Evolutionary conservation across 2,888 invertebrate genomes (phyloP).

Genomic region (Spilosoma lubricipeda): DNA sequence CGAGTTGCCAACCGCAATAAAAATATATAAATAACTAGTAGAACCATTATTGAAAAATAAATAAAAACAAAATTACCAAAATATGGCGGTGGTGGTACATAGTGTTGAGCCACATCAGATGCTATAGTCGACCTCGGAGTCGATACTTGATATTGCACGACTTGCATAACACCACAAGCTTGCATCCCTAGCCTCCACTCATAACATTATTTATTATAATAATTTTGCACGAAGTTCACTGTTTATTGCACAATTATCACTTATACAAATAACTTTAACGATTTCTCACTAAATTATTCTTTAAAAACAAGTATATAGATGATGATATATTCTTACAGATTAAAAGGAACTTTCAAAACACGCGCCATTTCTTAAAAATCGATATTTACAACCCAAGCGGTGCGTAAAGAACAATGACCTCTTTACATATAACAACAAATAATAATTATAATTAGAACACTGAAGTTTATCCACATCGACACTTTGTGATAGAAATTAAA

Average conservation of each 20-base stretch:
- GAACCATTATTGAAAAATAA: neutral
- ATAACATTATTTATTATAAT: neutral
- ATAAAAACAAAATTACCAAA: slow-evolving; percentile 68
- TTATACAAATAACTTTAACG: neutral
- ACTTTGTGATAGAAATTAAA: slow-evolving; percentile 15
- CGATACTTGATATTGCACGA: slow-evolving; percentile 88
- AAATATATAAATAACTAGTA: neutral
- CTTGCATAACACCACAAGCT: slow-evolving; percentile 88
- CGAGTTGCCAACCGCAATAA: no score
- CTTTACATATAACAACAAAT: slow-evolving; percentile 55
- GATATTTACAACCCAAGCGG: slow-evolving; percentile 71
- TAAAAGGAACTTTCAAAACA: slow-evolving; percentile 53
- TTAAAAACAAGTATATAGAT: slow-evolving; percentile 2
- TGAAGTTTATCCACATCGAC: slow-evolving; percentile 22
- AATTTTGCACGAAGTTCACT: slow-evolving; percentile 14
- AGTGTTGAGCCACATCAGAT: slow-evolving; percentile 78
- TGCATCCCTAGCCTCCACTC: slow-evolving; percentile 76
- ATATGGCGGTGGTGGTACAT: slow-evolving; percentile 82
- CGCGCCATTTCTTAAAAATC: slow-evolving; percentile 78
- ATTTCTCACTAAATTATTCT: neutral
- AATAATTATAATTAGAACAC: slow-evolving; percentile 38
- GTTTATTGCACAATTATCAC: slow-evolving; percentile 5
- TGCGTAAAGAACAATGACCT: slow-evolving; percentile 73
- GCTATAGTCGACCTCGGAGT: slow-evolving; percentile 82
- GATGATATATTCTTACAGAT: slow-evolving; percentile 28